A percentile compares a stretch with the other conserved stretches of the same genome.
phyloP scores from a whole-genome alignment of 1,140 invertebrate genomes.

The Drosophila busckii region DNA sequence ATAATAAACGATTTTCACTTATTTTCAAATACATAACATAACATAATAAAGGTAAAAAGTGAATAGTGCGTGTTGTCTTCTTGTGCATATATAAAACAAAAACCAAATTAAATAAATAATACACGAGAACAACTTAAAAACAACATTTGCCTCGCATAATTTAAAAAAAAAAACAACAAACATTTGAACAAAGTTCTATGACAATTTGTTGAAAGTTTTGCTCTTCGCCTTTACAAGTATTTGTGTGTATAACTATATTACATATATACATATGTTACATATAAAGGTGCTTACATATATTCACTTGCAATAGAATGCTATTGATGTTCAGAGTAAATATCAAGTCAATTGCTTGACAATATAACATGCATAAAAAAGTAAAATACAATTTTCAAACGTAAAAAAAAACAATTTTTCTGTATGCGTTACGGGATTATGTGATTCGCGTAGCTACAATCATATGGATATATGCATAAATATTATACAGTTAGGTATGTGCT shows the following conservation, averaged over 20 bases:
- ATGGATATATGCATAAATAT: no score
- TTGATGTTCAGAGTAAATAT: no score
- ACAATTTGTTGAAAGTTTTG: constrained; percentile 26
- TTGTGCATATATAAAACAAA: constrained; percentile 11
- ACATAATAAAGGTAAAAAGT: constrained; percentile 23
- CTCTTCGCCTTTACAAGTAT: constrained; percentile 21
- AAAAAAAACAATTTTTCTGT: no score
- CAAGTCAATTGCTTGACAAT: no score
- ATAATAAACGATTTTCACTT: constrained; percentile 62
- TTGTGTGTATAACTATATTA: constrained; percentile 69
- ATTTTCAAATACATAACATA: constrained; percentile 55
- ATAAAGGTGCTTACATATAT: not conserved
- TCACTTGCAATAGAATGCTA: no score
- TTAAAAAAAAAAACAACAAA: no score
- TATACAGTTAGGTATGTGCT: no score
- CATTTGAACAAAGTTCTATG: constrained; percentile 2
- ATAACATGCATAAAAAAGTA: no score
- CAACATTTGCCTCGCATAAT: not conserved
- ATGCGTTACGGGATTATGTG: no score
- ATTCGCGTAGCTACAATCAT: no score
- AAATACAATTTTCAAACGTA: no score
- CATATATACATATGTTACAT: constrained; percentile 25
- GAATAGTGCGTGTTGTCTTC: constrained; percentile 31
- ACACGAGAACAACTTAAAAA: not conserved
- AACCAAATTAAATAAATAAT: constrained; percentile 4